phyloP scores from a whole-genome alignment of 1,140 invertebrate genomes.

The Eulimnadia texana region DNA sequence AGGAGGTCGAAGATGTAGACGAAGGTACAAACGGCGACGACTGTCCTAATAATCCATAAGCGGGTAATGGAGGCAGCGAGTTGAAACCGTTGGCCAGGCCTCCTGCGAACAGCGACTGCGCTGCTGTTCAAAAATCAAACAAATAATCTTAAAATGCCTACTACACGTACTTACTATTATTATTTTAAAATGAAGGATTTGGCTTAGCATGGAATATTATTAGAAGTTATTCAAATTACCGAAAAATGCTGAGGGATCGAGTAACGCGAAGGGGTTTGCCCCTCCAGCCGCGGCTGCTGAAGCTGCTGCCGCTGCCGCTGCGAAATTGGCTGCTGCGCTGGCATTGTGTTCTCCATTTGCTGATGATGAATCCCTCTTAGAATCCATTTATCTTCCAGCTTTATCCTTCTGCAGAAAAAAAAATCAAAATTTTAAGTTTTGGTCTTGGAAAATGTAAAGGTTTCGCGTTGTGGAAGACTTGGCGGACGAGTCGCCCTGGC shows the following conservation, averaged over 20 bases:
- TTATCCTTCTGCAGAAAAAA: too few species aligned
- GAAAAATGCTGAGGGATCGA: constrained; percentile 7
- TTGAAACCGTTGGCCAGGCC: constrained; percentile 12
- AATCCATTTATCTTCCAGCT: background rate
- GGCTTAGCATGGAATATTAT: background rate
- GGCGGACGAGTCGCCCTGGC: too few species aligned
- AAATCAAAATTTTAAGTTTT: too few species aligned
- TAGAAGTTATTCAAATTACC: background rate
- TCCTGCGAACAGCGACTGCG: constrained; percentile 13
- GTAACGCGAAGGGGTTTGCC: background rate
- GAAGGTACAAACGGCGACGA: background rate
- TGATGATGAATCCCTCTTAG: background rate
- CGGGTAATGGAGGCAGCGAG: constrained; percentile 8
- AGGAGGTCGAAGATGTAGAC: background rate
- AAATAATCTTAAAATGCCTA: background rate
- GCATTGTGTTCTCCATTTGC: background rate
- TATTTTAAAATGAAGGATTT: background rate
- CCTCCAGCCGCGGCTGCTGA: constrained; percentile 1
- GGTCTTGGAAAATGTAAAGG: too few species aligned
- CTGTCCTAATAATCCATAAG: constrained; percentile 8
- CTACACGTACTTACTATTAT: too few species aligned
- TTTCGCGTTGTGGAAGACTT: too few species aligned
- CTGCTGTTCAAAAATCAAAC: constrained; percentile 2
- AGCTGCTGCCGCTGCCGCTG: background rate
- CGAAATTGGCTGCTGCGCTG: background rate